phyloP scores from a whole-genome alignment of 2,113 vertebrate species.

The Corythaeola cristata region DNA sequence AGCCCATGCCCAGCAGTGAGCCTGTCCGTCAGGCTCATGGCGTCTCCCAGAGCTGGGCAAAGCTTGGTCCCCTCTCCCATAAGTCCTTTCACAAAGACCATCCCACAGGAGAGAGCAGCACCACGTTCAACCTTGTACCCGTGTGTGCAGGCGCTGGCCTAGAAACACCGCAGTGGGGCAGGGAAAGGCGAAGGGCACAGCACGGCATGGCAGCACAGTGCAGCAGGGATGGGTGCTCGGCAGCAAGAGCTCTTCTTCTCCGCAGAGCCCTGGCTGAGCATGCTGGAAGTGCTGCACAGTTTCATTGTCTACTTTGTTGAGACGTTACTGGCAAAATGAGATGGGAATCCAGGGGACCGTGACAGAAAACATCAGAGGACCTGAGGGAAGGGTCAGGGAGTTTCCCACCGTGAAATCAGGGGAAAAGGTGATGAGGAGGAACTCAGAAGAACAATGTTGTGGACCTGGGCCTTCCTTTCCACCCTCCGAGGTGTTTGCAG shows the following conservation, averaged over 20 bases:
- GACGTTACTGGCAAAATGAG: not conserved
- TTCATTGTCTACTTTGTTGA: not conserved
- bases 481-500: not conserved
- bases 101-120: not conserved
- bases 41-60: not conserved
- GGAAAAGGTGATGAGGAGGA: not conserved
- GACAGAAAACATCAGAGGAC: not conserved
- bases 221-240: not conserved
- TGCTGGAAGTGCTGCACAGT: not conserved
- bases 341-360: fast-evolving
- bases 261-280: not conserved
- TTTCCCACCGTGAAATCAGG: not conserved
- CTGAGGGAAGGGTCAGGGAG: not conserved
- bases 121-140: not conserved
- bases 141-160: fast-evolving
- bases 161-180: not conserved
- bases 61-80: not conserved
- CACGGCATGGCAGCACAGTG: not conserved
- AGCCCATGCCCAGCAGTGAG: not conserved
- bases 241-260: not conserved
- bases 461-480: not conserved
- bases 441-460: not conserved
- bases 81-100: not conserved
- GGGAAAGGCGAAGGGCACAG: not conserved
- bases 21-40: not conserved